A percentile compares a stretch with the other conserved stretches of the same genome.
Evolutionary conservation across 1,140 invertebrate genomes (phyloP).

Genomic region (Hydropsyche tenuis): DNA sequence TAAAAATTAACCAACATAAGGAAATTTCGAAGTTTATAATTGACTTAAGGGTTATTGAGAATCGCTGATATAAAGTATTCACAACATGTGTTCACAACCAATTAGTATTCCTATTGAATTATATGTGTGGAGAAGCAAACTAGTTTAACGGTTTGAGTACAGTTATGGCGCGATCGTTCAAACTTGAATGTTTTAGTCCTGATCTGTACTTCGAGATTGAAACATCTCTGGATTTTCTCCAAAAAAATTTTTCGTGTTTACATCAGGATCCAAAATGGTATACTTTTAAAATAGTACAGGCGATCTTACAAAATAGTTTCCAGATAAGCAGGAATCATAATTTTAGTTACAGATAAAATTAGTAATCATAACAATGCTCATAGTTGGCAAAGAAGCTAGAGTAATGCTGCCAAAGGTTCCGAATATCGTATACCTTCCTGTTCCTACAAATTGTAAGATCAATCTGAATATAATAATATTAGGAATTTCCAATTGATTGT

Average conservation of each 20-base stretch:
- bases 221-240: background rate
- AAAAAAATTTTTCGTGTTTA: too few species aligned
- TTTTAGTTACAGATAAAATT: background rate
- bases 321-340: background rate
- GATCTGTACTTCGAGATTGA: background rate
- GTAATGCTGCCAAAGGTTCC: conserved; percentile 37
- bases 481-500: background rate
- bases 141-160: conserved; percentile 36
- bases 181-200: background rate
- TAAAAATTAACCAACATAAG: too few species aligned
- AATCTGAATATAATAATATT: conserved; percentile 1
- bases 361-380: background rate
- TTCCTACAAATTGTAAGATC: conserved; percentile 37
- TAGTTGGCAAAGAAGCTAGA: conserved; percentile 15
- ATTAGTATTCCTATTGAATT: conserved; percentile 36
- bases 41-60: background rate
- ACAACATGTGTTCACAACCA: background rate
- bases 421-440: conserved; percentile 24
- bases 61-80: conserved; percentile 2
- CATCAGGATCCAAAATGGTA: background rate
- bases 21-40: too few species aligned
- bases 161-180: conserved; percentile 37
- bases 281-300: background rate
- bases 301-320: background rate
- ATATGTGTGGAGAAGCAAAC: conserved; percentile 2